Percentiles rank a stretch among this genome's conserved stretches.
Evolutionary conservation across 2,113 vertebrate genomes (phyloP).

Genomic region (Cavia aperea): DNA sequence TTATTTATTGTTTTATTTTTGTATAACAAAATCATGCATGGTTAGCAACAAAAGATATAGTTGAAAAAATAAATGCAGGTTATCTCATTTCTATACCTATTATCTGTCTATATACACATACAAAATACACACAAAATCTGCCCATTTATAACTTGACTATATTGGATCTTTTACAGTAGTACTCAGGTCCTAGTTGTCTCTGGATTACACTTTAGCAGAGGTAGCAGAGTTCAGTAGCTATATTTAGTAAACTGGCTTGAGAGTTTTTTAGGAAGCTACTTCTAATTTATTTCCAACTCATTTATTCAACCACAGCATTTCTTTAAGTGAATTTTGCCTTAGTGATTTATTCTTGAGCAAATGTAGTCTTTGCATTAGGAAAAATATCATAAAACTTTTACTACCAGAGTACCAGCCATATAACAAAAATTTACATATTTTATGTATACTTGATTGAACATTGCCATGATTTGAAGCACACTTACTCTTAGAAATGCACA

Average conservation of each 20-base stretch:
- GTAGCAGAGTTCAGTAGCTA: neutral
- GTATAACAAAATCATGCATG: neutral
- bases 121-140: neutral
- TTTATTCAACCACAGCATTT: constrained; percentile 24
- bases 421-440: neutral
- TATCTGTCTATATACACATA: no score
- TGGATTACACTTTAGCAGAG: neutral
- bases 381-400: neutral
- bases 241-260: neutral
- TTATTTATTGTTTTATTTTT: neutral
- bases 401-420: neutral
- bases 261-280: neutral
- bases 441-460: neutral
- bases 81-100: no score
- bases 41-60: neutral
- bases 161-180: neutral
- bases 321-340: neutral
- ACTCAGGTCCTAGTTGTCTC: neutral
- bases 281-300: constrained; percentile 35
- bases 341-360: neutral
- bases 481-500: neutral
- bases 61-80: neutral
- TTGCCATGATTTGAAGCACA: neutral
- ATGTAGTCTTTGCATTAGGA: neutral
- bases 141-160: neutral